These are phyloP conservation scores for Lathronympha strigana DNA, from an alignment of 2,888 invertebrate genomes.

Conservation along the genomic window DNA sequence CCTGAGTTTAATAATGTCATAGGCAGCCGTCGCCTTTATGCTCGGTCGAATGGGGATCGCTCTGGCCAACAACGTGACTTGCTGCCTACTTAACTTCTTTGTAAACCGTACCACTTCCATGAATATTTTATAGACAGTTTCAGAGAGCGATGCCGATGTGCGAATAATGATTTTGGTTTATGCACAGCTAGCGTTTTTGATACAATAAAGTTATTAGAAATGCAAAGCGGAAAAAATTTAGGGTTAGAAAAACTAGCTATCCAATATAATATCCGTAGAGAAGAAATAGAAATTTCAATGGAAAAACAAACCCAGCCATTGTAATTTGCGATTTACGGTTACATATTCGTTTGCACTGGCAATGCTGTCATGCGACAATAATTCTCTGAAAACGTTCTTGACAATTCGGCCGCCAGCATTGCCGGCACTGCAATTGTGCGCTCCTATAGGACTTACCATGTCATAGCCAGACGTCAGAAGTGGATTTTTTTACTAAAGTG, in stretches of 20 bases:
- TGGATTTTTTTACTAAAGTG: conserved; percentile 55
- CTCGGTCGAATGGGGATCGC: conserved; percentile 46
- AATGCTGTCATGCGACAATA: conserved; percentile 66
- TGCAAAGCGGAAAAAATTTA: background rate
- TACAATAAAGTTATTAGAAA: background rate
- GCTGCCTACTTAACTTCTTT: conserved; percentile 35
- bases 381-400: conserved; percentile 73
- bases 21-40: conserved; percentile 56
- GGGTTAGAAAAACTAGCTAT: conserved; percentile 42
- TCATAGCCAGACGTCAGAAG: conserved; percentile 61
- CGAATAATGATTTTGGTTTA: conserved; percentile 11
- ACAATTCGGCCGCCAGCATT: conserved; percentile 58
- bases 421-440: conserved; percentile 51
- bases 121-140: conserved; percentile 39
- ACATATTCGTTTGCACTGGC: conserved; percentile 52
- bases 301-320: conserved; percentile 57
- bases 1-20: conserved; percentile 79
- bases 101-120: conserved; percentile 26
- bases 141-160: conserved; percentile 5
- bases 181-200: background rate
- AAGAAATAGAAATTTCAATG: conserved; percentile 40
- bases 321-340: conserved; percentile 64
- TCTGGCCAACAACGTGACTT: conserved; percentile 53
- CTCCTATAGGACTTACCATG: conserved; percentile 67
- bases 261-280: conserved; percentile 55